Conservation (phyloP, 2,888 invertebrate genomes). For the Dendrolimus pini region DNA sequence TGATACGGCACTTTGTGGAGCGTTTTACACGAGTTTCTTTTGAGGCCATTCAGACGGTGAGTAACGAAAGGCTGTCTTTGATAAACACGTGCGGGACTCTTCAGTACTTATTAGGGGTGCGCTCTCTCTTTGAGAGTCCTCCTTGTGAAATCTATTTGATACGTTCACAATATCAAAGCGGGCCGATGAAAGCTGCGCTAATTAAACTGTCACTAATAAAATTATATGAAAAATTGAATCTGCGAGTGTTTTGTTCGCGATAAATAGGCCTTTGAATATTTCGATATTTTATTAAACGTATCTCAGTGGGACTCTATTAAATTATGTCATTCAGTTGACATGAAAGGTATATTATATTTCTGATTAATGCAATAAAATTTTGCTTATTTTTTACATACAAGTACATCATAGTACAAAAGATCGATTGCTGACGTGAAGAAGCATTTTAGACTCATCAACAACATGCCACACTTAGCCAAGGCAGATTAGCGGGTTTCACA, state of each 20-base stretch:
- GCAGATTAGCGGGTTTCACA: too few relatives aligned
- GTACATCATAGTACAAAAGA: too few relatives aligned
- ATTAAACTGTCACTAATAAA: slow-evolving; percentile 75
- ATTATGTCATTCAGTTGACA: not conserved
- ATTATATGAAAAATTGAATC: slow-evolving; percentile 71
- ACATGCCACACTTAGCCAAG: too few relatives aligned
- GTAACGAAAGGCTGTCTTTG: slow-evolving; percentile 78
- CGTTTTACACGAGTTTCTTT: slow-evolving; percentile 77
- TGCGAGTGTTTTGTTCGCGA: slow-evolving; percentile 45
- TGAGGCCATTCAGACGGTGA: slow-evolving; percentile 77
- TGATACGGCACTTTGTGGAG: slow-evolving; percentile 76
- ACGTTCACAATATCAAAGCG: slow-evolving; percentile 73
- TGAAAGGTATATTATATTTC: too few relatives aligned
- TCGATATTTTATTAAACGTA: slow-evolving; percentile 21
- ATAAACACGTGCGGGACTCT: slow-evolving; percentile 78
- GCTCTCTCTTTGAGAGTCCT: slow-evolving; percentile 74
- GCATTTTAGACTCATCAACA: too few relatives aligned
- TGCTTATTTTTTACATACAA: too few relatives aligned
- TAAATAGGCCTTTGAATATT: slow-evolving; percentile 36
- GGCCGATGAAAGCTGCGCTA: slow-evolving; percentile 70
- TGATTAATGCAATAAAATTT: too few relatives aligned
- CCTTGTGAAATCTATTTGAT: slow-evolving; percentile 75
- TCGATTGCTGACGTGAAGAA: too few relatives aligned
- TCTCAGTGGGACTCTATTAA: not conserved
- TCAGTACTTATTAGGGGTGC: slow-evolving; percentile 76